Evolutionary conservation across 1,140 invertebrate species (phyloP).

Genomic region (Bombus difficillimus): DNA sequence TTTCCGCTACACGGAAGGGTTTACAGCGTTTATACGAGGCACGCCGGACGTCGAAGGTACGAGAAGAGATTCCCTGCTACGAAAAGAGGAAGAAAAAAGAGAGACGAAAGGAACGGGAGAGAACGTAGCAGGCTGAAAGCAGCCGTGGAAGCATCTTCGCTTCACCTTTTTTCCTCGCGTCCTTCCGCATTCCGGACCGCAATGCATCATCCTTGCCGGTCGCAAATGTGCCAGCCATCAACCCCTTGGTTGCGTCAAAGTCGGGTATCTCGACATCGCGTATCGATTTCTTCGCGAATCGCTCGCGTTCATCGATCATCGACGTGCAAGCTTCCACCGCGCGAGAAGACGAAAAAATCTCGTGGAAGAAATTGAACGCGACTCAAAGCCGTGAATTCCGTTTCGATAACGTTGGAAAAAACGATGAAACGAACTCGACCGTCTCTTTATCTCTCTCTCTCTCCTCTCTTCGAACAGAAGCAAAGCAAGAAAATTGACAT

Average conservation of each 20-base stretch:
- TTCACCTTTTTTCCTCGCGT: background rate
- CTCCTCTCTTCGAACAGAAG: background rate
- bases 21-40: conserved; percentile 32
- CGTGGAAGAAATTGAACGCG: background rate
- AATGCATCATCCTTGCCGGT: conserved; percentile 21
- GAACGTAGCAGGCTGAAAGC: background rate
- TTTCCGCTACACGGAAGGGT: conserved; percentile 23
- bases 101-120: background rate
- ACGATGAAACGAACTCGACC: no score
- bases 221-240: background rate
- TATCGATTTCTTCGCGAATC: background rate
- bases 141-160: conserved; percentile 9
- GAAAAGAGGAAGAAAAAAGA: background rate
- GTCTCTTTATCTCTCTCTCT: no score
- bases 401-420: background rate
- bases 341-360: background rate
- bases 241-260: background rate
- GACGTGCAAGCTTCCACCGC: background rate
- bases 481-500: conserved; percentile 19
- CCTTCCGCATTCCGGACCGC: conserved; percentile 26
- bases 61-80: background rate
- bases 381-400: background rate
- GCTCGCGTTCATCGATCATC: background rate
- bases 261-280: background rate
- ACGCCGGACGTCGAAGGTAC: background rate